Evolutionary conservation across 2,888 invertebrate genomes (phyloP).

Genomic region (Horisme vitalbata): DNA sequence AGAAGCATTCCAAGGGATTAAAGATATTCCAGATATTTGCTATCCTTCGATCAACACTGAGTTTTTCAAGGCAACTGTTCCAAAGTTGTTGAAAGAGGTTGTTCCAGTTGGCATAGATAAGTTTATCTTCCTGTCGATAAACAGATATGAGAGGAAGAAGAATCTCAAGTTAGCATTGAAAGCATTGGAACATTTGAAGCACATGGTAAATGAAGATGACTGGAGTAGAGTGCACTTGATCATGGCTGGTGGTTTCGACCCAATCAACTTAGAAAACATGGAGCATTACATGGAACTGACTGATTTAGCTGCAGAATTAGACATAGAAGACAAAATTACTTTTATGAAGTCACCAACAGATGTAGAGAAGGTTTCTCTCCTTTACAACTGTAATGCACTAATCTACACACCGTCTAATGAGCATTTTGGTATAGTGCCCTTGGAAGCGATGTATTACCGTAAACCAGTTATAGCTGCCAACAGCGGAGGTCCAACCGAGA

Average conservation of each 20-base stretch:
- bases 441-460: conserved; percentile 97
- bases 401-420: conserved; percentile 98
- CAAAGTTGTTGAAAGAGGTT: conserved; percentile 76
- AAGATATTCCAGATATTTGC: conserved; percentile 89
- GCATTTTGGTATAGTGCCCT: conserved; percentile 99
- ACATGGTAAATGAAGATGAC: conserved; percentile 75
- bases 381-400: conserved; percentile 90
- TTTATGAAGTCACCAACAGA: conserved; percentile 95
- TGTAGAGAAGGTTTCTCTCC: conserved; percentile 89
- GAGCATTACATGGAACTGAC: conserved; percentile 91
- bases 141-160: conserved; percentile 98
- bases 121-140: conserved; percentile 94
- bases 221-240: conserved; percentile 91
- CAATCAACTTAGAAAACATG: conserved; percentile 92
- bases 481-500: conserved; percentile 98
- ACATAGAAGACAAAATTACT: conserved; percentile 88
- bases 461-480: conserved; percentile 98
- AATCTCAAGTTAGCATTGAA: conserved; percentile 93
- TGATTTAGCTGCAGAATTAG: conserved; percentile 84
- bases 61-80: conserved; percentile 82
- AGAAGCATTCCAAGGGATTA: conserved; percentile 91
- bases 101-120: conserved; percentile 80
- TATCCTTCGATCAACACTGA: conserved; percentile 96
- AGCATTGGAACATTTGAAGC: conserved; percentile 87
- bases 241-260: conserved; percentile 98